phyloP scores from a whole-genome alignment of 2,113 vertebrate genomes.

The Lepisosteus oculatus region DNA sequence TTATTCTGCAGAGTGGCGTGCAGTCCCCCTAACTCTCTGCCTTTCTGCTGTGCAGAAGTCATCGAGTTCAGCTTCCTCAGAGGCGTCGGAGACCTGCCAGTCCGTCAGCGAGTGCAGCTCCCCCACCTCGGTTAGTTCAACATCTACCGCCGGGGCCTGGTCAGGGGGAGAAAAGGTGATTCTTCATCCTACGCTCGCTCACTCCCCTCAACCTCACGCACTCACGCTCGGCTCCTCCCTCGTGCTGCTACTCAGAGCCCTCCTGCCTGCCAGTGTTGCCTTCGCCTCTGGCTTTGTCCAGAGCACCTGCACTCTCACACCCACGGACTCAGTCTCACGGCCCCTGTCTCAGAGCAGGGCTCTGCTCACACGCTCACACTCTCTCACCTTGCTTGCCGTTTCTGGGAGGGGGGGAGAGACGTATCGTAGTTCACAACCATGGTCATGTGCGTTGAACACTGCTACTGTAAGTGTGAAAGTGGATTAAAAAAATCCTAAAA shows the following conservation, averaged over 20 bases:
- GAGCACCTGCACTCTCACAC: not conserved
- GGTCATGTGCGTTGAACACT: too few relatives aligned
- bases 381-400: not conserved
- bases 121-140: constrained; percentile 87
- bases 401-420: not conserved
- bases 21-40: not conserved
- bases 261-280: constrained; percentile 1
- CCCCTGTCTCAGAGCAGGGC: not conserved
- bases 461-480: too few relatives aligned
- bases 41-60: constrained; percentile 78
- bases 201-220: not conserved
- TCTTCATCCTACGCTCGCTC: not conserved
- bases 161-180: constrained; percentile 25
- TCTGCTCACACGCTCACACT: not conserved
- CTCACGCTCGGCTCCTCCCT: constrained; percentile 4
- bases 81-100: constrained; percentile 96
- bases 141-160: constrained; percentile 38
- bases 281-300: constrained; percentile 9
- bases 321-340: constrained; percentile 13
- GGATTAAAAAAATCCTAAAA: too few relatives aligned
- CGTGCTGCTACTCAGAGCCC: not conserved
- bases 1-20: not conserved
- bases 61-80: constrained; percentile 95
- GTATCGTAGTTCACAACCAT: not conserved
- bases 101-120: constrained; percentile 97